Conservation (phyloP, 64 coral and sea anemone species). For the Actinia equina region DNA sequence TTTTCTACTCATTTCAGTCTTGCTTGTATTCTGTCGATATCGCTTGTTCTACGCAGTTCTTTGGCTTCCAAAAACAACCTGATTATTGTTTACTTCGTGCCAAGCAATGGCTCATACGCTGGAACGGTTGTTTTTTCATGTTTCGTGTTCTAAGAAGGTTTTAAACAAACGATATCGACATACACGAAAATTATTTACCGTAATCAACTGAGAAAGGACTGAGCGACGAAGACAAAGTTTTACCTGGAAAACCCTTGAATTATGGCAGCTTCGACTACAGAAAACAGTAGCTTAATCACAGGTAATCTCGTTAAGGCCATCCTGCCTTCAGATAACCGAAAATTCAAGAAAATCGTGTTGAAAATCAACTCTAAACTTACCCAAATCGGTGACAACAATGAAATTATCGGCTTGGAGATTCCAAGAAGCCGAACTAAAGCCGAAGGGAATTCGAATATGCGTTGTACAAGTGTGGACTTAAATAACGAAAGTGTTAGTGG, state of each 20-base stretch:
- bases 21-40: not conserved
- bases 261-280: not conserved
- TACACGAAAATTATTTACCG: not conserved
- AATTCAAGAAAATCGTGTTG: not conserved
- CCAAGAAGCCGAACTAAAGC: not conserved
- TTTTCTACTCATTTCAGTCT: not conserved
- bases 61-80: not conserved
- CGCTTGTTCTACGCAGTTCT: not conserved
- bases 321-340: not conserved
- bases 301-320: not conserved
- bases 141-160: not conserved
- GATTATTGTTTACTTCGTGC: not conserved
- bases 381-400: conserved; percentile 6
- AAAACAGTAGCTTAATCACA: not conserved
- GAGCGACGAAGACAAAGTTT: not conserved
- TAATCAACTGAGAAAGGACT: not conserved
- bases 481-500: not conserved
- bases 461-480: not conserved
- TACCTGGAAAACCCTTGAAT: not conserved
- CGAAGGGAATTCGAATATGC: not conserved
- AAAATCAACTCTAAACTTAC: not conserved
- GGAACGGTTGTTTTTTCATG: no score
- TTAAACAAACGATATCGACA: not conserved
- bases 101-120: not conserved
- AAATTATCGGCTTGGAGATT: not conserved